phyloP scores from a whole-genome alignment of 2,113 vertebrate species.

The Ptilorrhoa leucosticta region DNA sequence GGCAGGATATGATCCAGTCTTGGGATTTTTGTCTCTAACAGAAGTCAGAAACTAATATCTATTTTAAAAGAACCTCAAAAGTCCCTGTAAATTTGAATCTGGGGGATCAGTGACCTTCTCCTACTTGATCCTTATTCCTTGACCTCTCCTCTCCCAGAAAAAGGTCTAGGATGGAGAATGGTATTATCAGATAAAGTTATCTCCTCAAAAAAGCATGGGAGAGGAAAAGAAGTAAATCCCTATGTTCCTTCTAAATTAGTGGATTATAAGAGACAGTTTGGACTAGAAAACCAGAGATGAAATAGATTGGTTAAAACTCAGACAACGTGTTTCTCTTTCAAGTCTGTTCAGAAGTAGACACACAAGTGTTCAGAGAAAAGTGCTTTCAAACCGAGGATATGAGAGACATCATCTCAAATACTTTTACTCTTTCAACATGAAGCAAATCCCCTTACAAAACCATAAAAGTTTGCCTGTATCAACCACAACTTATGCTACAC shows the following conservation, averaged over 20 bases:
- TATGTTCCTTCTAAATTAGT: not conserved
- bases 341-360: not conserved
- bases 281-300: not conserved
- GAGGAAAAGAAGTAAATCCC: not conserved
- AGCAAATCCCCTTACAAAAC: not conserved
- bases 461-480: not conserved
- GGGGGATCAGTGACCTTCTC: not conserved
- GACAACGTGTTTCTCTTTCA: fast-evolving
- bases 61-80: not conserved
- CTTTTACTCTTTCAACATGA: not conserved
- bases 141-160: not conserved
- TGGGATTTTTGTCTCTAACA: not conserved
- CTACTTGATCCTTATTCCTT: not conserved
- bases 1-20: not conserved
- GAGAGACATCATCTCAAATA: not conserved
- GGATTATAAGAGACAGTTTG: not conserved
- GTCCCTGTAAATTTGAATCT: not conserved
- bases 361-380: not conserved
- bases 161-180: not conserved
- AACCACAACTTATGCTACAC: not conserved
- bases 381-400: not conserved
- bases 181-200: not conserved
- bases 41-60: not conserved
- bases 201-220: not conserved
- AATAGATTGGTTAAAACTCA: not conserved